These are phyloP conservation scores for Erebia epiphron DNA, from an alignment of 2,888 invertebrate genomes.

Conservation along the genomic window DNA sequence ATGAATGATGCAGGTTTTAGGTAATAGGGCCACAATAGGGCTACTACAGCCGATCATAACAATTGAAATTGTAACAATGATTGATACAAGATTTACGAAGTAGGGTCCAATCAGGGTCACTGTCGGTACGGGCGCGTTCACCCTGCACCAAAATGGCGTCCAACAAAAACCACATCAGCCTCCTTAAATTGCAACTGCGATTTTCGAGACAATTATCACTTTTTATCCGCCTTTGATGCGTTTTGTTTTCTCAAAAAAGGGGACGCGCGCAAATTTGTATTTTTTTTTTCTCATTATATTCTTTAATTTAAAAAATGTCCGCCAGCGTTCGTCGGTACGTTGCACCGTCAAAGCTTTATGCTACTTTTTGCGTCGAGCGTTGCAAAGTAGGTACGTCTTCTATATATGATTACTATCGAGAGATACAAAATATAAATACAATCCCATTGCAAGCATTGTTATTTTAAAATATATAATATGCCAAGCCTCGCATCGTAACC, in stretches of 20 bases:
- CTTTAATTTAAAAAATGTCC: constrained; percentile 25
- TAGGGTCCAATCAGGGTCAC: constrained; percentile 15
- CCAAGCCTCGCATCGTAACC: too few relatives aligned
- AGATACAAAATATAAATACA: not conserved
- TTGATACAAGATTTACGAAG: too few relatives aligned
- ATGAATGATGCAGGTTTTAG: too few relatives aligned
- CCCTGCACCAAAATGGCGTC: constrained; percentile 35
- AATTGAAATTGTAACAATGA: too few relatives aligned
- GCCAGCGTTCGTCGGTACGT: constrained; percentile 9
- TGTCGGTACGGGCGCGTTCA: constrained; percentile 25
- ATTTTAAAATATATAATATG: too few relatives aligned
- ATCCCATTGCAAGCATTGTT: too few relatives aligned
- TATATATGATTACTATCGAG: not conserved
- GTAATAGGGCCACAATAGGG: too few relatives aligned
- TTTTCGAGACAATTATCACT: constrained; percentile 66
- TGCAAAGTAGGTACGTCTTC: not conserved
- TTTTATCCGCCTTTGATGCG: constrained; percentile 63
- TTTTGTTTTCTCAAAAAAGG: constrained; percentile 42
- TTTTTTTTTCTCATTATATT: constrained; percentile 27
- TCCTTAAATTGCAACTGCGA: constrained; percentile 66
- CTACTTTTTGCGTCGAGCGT: not conserved
- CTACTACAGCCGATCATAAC: too few relatives aligned
- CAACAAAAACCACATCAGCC: constrained; percentile 56
- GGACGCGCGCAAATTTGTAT: constrained; percentile 26
- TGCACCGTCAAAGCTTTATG: constrained; percentile 3